Evolutionary conservation across 2,888 invertebrate genomes (phyloP), one percentile per base, ranked within the genome.

Genomic region (Azorinus chamasolen): DNA sequence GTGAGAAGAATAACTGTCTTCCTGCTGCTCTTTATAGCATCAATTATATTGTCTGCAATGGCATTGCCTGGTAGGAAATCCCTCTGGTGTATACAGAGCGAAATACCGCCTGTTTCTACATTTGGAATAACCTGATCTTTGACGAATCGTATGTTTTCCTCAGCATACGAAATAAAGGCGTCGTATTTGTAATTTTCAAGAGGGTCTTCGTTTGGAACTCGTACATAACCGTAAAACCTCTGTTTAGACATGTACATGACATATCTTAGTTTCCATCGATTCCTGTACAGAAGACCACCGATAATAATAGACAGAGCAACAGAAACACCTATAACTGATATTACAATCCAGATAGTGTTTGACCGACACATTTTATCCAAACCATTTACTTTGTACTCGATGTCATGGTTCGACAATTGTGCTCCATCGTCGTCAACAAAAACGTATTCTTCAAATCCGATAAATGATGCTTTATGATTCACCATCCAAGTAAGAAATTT

Each of bases 31-130:
- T 74, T 37, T 8, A 86, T 80, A 4, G 86, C 84, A 16, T 74
- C 51, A 8, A 73, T 55, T 5, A 87, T 85, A 62, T 85, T 86
- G 18, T 58, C 72, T 0, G 81, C 78, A 24, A 86, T 82, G 6
- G 75, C 57, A 43, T 72, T 64, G 0, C 87, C 85, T 14, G 77
- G 64, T 16, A 83, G 54, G 61, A 87, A 87, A 50, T 85, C 83
- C 39, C 83, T 57, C 22, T 83, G 70, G 50, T 85, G 83, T 50
- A 83, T 53, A 50, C 83, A 85, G 3, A 88, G 77, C 12, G 41
- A 63, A 10, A 83, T 54, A 1, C 74, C 84, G 0, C 45, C 39
- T 18, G 41, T 50, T 43, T 78, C 78, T 10, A 78, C 22, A 14
- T 41, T 41, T 22, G 62, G 46, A 63, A 70, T 24, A 14, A 80